Evolutionary conservation across 1,140 invertebrate genomes (phyloP), one percentile per base, ranked within the genome.

Genomic region (Papilio aristodemus): DNA sequence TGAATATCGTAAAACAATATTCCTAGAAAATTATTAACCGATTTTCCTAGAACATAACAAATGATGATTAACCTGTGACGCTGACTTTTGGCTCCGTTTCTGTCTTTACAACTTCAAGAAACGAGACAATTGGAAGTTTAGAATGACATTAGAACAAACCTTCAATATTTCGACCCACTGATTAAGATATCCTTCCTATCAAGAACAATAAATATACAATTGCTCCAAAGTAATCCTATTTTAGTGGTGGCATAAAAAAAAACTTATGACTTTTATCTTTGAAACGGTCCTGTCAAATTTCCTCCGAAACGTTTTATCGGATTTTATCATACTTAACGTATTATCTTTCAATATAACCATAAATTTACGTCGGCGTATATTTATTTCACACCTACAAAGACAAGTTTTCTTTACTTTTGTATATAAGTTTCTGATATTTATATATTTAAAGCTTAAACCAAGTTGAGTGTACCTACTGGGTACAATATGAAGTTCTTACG

Each of bases 191-290:
- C 19, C 46, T 54, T 22, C 41, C 27, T 60, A 60, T 60, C 36
- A 60, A 60, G 27, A 17, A 60, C 27, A 36, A 60, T 32, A 60
- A 60, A 36, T 27, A 36, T 6, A 62, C 9, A 38, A 62, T 62
- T 62, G 59, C 59, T 22, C 59, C n/a, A 19, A 62, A 37, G 32
- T 62, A 62, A 62, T 62, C 59, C 14, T 62, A 19, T 62, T 62
- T n/a, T 62, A 62, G 32, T 62, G 36, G 10, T 19, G 32, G 37
- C 59, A 62, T 62, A 62, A 62, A 54, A n/a, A n/a, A 62, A 62
- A 19, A 62, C 37, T 62, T 62, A 39, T 62, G 9, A 22, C 59
- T 19, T 50, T 19, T 59, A 62, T 38, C 59, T 62, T 1, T 22
- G 46, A 22, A 17, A 54, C 46, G 46, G 19, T 54, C 46, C 46